Conservation (phyloP, 2,113 vertebrate genomes). For the Alligator mississippiensis region DNA sequence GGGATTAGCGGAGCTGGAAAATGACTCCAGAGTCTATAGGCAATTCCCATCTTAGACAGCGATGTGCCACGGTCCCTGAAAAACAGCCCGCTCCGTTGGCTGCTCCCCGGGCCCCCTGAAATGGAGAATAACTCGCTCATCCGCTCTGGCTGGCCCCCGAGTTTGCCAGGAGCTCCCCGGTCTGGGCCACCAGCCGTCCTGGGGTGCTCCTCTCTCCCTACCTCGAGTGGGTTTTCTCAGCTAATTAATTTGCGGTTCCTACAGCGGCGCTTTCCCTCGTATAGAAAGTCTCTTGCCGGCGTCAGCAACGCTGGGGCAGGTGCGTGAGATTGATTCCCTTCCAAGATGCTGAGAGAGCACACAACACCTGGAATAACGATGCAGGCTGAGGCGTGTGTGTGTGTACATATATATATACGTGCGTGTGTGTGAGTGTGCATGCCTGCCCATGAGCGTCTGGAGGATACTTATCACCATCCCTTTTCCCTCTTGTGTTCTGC, state of each 20-base stretch:
- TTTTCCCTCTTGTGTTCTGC: background rate
- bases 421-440: fast-evolving
- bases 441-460: background rate
- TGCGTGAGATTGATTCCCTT: background rate
- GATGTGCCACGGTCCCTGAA: background rate
- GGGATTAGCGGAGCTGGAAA: slow-evolving; percentile 20
- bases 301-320: fast-evolving
- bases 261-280: fast-evolving
- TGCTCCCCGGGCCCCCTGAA: background rate
- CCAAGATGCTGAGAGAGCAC: background rate
- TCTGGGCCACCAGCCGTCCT: background rate
- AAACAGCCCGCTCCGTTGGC: background rate
- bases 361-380: background rate
- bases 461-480: background rate
- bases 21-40: background rate
- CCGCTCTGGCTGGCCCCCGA: background rate
- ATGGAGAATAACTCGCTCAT: background rate
- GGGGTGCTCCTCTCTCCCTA: fast-evolving
- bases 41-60: background rate
- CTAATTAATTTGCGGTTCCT: background rate
- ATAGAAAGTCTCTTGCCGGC: background rate
- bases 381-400: background rate
- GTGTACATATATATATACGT: background rate
- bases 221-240: background rate
- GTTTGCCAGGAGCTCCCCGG: background rate